Percentiles rank a stretch among this genome's conserved stretches.
phyloP scores from a whole-genome alignment of 2,113 vertebrate species.

The Corythornis vintsioides region DNA sequence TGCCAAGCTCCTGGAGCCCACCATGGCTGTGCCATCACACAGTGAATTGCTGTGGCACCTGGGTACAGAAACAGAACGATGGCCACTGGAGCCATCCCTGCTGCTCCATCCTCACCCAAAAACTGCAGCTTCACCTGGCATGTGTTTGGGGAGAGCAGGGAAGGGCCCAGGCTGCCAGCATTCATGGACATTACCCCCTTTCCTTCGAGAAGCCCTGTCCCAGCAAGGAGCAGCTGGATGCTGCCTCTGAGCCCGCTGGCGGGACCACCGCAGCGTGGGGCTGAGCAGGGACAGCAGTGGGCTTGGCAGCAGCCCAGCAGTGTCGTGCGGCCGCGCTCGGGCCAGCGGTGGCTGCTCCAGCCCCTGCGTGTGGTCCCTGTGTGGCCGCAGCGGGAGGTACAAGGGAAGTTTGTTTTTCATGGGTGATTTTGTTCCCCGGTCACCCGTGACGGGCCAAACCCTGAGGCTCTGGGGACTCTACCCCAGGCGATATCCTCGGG shows the following conservation, averaged over 20 bases:
- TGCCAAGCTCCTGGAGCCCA: neutral
- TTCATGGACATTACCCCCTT: fast-evolving
- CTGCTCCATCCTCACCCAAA: neutral
- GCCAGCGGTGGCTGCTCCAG: neutral
- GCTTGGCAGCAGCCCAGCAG: neutral
- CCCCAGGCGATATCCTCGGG: neutral
- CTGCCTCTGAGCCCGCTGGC: fast-evolving
- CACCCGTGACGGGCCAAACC: neutral
- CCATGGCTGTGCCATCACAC: fast-evolving
- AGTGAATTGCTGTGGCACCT: neutral
- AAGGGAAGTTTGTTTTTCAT: neutral
- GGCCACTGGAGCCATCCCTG: neutral
- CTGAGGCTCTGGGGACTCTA: neutral
- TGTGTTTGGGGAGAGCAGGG: neutral
- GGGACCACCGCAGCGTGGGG: neutral
- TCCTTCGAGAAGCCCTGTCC: fast-evolving
- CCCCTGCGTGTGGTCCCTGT: neutral
- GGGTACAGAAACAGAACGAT: fast-evolving
- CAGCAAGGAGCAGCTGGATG: neutral
- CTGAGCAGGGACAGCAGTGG: neutral
- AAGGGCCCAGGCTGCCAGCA: neutral
- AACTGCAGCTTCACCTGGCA: neutral
- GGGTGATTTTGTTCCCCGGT: neutral
- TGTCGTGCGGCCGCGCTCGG: neutral
- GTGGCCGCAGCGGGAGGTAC: neutral